Evolutionary conservation across 2,888 invertebrate genomes (phyloP).

Genomic region (Ecliptopera silaceata): DNA sequence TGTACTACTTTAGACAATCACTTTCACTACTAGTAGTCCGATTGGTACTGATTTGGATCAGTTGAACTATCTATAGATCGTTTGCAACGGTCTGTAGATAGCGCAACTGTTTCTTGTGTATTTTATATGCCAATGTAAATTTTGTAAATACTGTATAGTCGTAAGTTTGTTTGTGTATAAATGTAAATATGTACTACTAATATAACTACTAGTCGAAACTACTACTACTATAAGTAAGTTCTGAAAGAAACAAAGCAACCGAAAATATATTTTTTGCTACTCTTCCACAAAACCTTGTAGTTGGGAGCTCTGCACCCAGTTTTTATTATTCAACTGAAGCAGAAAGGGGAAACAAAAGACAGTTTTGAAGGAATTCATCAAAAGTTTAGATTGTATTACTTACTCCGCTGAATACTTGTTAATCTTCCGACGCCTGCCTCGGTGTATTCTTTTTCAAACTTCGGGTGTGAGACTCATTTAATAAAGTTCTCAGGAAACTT

Average conservation of each 20-base stretch:
- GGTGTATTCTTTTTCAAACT: conserved; percentile 49
- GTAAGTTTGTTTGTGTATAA: too few relatives aligned
- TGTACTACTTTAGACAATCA: too few relatives aligned
- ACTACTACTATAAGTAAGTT: too few relatives aligned
- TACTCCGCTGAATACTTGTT: conserved; percentile 64
- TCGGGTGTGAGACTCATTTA: conserved; percentile 41
- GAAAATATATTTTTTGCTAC: conserved; percentile 42
- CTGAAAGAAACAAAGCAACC: conserved; percentile 24
- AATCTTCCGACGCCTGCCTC: conserved; percentile 61
- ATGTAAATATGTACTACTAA: too few relatives aligned
- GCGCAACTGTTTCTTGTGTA: too few relatives aligned
- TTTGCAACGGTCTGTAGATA: too few relatives aligned
- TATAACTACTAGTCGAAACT: too few relatives aligned
- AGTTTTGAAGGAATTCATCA: conserved; percentile 77
- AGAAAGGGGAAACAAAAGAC: conserved; percentile 75
- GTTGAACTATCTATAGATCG: too few relatives aligned
- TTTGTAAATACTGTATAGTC: too few relatives aligned
- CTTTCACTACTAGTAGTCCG: too few relatives aligned
- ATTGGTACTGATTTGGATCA: too few relatives aligned
- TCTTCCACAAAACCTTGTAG: conserved; percentile 53
- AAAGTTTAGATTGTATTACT: conserved; percentile 80
- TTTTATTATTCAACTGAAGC: conserved; percentile 72
- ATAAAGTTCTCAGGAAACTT: conserved; percentile 35
- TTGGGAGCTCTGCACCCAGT: conserved; percentile 58
- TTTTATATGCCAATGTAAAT: too few relatives aligned